phyloP scores from a whole-genome alignment of 2,113 vertebrate species.

The Collichthys lucidus region DNA sequence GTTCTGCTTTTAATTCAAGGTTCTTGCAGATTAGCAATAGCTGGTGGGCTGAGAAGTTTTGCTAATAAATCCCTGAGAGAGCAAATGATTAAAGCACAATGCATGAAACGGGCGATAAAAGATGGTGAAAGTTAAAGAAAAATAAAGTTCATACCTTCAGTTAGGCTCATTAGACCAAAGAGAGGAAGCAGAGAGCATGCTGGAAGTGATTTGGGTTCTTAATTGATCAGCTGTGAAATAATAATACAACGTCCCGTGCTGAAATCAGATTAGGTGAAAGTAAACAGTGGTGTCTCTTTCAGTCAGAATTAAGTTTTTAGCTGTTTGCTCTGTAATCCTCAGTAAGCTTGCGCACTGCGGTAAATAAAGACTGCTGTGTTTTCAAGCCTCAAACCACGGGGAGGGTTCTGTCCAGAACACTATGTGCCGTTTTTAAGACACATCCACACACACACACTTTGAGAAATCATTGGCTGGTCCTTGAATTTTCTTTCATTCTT shows the following conservation, averaged over 20 bases:
- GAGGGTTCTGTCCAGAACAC: constrained; percentile 70
- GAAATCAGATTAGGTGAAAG: constrained; percentile 68
- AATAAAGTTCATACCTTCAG: constrained; percentile 36
- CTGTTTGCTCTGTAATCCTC: constrained; percentile 73
- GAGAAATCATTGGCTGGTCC: constrained; percentile 56
- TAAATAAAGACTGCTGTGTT: constrained; percentile 69
- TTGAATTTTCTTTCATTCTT: constrained; percentile 57
- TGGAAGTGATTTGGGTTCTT: constrained; percentile 55
- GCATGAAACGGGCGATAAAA: neutral
- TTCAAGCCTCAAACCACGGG: constrained; percentile 35
- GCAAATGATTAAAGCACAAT: neutral
- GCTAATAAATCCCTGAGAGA: constrained; percentile 4
- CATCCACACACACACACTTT: constrained; percentile 28
- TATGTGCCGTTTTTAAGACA: constrained; percentile 18
- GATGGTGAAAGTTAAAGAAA: neutral
- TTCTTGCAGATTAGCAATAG: neutral
- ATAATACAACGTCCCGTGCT: constrained; percentile 59
- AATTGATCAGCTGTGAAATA: constrained; percentile 62
- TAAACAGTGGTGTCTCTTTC: constrained; percentile 74
- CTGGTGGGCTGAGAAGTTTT: neutral
- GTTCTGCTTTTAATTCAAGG: neutral
- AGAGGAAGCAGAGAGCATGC: constrained; percentile 2
- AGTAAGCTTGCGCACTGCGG: constrained; percentile 50
- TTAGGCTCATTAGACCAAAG: constrained; percentile 23
- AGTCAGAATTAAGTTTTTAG: constrained; percentile 54